Evolutionary conservation across 2,888 invertebrate genomes (phyloP).

Genomic region (Tinea trinotella): DNA sequence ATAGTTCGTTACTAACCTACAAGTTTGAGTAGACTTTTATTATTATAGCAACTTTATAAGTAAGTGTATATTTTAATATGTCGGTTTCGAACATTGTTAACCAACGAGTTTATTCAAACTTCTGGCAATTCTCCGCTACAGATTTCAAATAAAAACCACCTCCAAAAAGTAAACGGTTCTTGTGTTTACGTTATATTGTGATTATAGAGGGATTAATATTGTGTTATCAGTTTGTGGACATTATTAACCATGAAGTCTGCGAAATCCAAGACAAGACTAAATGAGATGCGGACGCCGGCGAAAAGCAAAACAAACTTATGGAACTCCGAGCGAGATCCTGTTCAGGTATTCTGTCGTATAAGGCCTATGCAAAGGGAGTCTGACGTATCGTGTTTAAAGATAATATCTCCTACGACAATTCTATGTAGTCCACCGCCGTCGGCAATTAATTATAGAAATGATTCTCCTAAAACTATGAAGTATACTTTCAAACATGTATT

Average conservation of each 20-base stretch:
- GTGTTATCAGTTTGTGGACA: background rate
- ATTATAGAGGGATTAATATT: no score
- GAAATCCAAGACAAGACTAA: constrained; percentile 58
- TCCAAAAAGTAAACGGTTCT: background rate
- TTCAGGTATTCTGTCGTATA: constrained; percentile 91
- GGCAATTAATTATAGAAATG: constrained; percentile 72
- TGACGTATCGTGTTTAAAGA: constrained; percentile 78
- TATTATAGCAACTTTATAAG: no score
- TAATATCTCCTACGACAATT: constrained; percentile 78
- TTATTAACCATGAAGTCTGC: constrained; percentile 10
- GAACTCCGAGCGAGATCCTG: constrained; percentile 76
- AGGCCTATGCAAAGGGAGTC: constrained; percentile 81
- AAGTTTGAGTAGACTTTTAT: background rate
- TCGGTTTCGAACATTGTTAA: background rate
- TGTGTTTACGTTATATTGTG: background rate
- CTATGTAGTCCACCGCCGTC: constrained; percentile 77
- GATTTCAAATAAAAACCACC: constrained; percentile 11
- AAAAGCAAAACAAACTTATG: constrained; percentile 54
- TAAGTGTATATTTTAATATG: background rate
- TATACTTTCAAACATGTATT: constrained; percentile 90
- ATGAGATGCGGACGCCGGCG: constrained; percentile 59
- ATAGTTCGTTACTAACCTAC: background rate
- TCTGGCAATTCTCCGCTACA: background rate
- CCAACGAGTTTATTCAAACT: background rate
- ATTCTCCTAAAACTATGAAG: constrained; percentile 77